Evolutionary conservation across 1,140 invertebrate genomes (phyloP), one percentile per base, ranked within the genome.

Genomic region (Chionoecetes opilio): DNA sequence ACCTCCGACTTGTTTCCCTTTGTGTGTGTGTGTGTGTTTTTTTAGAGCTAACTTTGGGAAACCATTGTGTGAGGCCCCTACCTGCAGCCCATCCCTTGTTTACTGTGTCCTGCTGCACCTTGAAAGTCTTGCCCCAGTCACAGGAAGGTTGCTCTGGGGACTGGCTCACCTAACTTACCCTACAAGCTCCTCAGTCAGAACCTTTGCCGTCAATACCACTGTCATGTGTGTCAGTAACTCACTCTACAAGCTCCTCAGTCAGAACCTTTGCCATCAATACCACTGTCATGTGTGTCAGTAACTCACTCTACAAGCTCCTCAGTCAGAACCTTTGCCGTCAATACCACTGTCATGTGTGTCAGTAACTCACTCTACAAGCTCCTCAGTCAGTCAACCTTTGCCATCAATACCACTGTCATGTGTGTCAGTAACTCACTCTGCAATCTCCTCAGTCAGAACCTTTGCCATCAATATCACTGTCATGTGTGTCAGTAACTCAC

Each of bases 11-110:
- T 17, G 14, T 32, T 35, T 75, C n/a, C 84, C 9, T 86, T 34
- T 86, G 84, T 86, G 35, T 86, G 35, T 86, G 35, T 26, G 84
- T 86, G 35, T 86, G 35, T 86, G 35, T 86, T 17, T 86, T 86
- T 75, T n/a, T 75, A 75, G 63, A n/a, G 63, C 63, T 75, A 75
- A 75, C 63, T 75, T n/a, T 75, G 63, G 63, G 63, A 26, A n/a
- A n/a, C 21, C 21, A 26, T 75, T 75, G 63, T 75, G 21, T 5
- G 26, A 75, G 63, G 63, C 63, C 63, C 63, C n/a, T n/a, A 75
- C 63, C 63, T 75, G 63, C 63, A 75, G 21, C 6, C 63, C 63
- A n/a, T 26, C 63, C 63, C 63, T 75, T 75, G 63, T 75, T n/a
- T 75, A 75, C 21, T 75, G 11, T 75, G 63, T 75, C n/a, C n/a